A percentile compares a stretch with the other conserved stretches of the same genome.
Conservation (phyloP, 2,888 invertebrate species). For the Toxonevra muliebris region DNA sequence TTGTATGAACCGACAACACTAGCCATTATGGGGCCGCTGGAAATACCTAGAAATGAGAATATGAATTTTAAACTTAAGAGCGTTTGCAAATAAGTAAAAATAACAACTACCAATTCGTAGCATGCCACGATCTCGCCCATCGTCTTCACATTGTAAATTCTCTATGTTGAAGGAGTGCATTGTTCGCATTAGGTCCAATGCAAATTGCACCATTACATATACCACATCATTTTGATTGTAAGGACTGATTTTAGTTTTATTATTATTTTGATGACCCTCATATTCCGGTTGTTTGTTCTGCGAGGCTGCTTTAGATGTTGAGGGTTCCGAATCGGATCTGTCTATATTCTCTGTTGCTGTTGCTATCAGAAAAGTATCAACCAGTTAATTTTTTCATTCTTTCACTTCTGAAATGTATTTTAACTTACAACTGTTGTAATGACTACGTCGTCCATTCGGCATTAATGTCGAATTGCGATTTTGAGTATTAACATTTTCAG, state of each 20-base stretch:
- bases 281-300: constrained; percentile 42
- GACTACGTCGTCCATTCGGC: constrained; percentile 59
- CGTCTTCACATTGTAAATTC: constrained; percentile 68
- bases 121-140: constrained; percentile 57
- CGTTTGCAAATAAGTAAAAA: not conserved
- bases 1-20: constrained; percentile 95
- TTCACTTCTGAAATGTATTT: not conserved
- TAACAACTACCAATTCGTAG: constrained; percentile 52
- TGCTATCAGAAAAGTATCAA: constrained; percentile 4
- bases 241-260: constrained; percentile 49
- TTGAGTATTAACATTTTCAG: constrained; percentile 67
- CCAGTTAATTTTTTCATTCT: not conserved
- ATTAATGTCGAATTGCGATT: constrained; percentile 56
- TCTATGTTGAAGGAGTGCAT: constrained; percentile 71
- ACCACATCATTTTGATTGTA: constrained; percentile 65
- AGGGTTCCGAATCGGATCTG: constrained; percentile 30
- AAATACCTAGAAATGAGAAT: constrained; percentile 73
- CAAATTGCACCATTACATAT: constrained; percentile 75
- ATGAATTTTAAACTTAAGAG: too few relatives aligned
- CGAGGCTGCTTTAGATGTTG: constrained; percentile 32
- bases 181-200: constrained; percentile 75
- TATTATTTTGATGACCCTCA: constrained; percentile 43
- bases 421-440: constrained; percentile 42
- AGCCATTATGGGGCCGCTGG: constrained; percentile 89
- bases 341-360: constrained; percentile 15